A percentile compares a stretch with the other conserved stretches of the same genome.
Conservation (phyloP, 1,140 invertebrate species). For the Solenopsis fugax region DNA sequence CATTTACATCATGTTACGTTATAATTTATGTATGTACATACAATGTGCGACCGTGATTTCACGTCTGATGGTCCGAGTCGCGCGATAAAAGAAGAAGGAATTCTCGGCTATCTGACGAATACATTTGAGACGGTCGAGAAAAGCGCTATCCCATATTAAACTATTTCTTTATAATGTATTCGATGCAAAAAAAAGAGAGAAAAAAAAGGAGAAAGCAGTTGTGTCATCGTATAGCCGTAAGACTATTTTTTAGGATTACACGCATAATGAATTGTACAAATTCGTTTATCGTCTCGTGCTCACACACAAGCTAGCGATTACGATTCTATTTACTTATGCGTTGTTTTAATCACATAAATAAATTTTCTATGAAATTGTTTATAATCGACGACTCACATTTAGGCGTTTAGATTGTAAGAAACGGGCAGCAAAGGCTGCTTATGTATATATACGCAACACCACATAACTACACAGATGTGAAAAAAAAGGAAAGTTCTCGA, state of each 20-base stretch:
- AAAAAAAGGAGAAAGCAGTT: slow-evolving; percentile 67
- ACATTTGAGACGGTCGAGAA: slow-evolving; percentile 10
- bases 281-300: slow-evolving; percentile 84
- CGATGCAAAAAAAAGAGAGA: slow-evolving; percentile 24
- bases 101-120: neutral
- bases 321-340: slow-evolving; percentile 75
- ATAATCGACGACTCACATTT: slow-evolving; percentile 76
- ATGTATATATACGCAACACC: slow-evolving; percentile 73
- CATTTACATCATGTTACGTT: slow-evolving; percentile 51
- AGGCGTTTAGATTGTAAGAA: slow-evolving; percentile 75
- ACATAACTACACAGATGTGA: slow-evolving; percentile 52
- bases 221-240: slow-evolving; percentile 75
- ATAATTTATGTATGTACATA: slow-evolving; percentile 71
- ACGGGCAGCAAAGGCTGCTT: slow-evolving; percentile 62
- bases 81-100: neutral
- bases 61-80: neutral
- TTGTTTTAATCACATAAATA: slow-evolving; percentile 85
- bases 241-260: slow-evolving; percentile 78
- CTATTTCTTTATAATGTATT: slow-evolving; percentile 50
- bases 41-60: slow-evolving; percentile 29
- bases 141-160: slow-evolving; percentile 41
- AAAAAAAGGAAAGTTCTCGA: slow-evolving; percentile 38
- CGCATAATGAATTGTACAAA: slow-evolving; percentile 86
- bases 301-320: slow-evolving; percentile 80
- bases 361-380: slow-evolving; percentile 86